Conservation (phyloP, 35 echinoderm and acorn worm genomes). For the Anneissia japonica region DNA sequence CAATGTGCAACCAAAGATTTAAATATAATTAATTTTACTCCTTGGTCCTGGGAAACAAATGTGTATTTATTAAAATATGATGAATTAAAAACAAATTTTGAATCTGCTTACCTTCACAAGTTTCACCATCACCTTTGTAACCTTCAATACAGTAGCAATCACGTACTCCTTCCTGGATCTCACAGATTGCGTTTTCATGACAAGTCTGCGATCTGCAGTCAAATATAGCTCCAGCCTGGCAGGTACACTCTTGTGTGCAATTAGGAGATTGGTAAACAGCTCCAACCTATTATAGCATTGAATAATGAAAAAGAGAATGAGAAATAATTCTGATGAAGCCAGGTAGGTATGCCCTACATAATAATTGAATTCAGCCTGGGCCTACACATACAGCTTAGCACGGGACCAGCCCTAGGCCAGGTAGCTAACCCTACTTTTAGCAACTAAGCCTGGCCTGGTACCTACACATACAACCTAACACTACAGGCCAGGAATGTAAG, state of each 20-base stretch:
- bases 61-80: too few relatives aligned
- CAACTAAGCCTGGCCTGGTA: too few relatives aligned
- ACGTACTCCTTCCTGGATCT: constrained; percentile 1
- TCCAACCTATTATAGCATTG: constrained; percentile 18
- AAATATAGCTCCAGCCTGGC: background rate
- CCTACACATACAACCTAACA: too few relatives aligned
- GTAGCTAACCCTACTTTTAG: too few relatives aligned
- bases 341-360: background rate
- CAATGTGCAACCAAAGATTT: too few relatives aligned
- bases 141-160: constrained; percentile 40
- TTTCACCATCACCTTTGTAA: constrained; percentile 43
- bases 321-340: too few relatives aligned
- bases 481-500: too few relatives aligned
- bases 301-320: too few relatives aligned
- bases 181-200: constrained; percentile 24
- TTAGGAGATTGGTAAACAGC: background rate
- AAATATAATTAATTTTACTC: too few relatives aligned
- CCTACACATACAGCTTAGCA: background rate
- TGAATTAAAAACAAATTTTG: too few relatives aligned
- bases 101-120: constrained; percentile 29
- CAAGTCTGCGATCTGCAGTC: constrained; percentile 4
- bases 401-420: too few relatives aligned
- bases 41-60: too few relatives aligned
- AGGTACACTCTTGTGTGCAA: constrained; percentile 19
- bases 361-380: background rate